Conservation (phyloP, 2,113 vertebrate species). For the Macrotis lagotis region DNA sequence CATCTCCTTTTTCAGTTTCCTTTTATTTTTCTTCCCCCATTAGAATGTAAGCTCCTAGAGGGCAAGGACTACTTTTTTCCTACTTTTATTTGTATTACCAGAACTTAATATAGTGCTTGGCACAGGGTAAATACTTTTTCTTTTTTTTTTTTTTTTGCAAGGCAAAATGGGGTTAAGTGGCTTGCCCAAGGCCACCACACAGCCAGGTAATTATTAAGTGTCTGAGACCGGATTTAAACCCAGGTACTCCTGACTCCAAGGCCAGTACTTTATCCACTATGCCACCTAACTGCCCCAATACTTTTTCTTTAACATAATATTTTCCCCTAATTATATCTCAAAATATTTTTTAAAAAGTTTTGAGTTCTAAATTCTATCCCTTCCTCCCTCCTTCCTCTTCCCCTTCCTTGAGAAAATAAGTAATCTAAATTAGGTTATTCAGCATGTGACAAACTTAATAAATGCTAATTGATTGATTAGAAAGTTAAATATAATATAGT, state of each 20-base stretch:
- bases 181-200: no score
- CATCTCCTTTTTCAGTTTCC: not conserved
- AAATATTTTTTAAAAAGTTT: not conserved
- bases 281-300: no score
- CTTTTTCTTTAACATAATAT: not conserved
- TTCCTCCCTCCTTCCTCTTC: not conserved
- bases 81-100: not conserved
- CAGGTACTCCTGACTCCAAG: no score
- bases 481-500: not conserved
- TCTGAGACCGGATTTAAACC: no score
- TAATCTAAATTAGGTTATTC: not conserved
- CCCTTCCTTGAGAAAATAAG: not conserved
- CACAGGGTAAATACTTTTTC: not conserved
- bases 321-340: not conserved
- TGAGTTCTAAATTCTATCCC: not conserved
- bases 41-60: not conserved
- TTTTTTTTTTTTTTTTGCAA: no score
- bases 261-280: no score
- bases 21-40: not conserved
- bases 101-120: not conserved
- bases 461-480: not conserved
- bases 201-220: no score
- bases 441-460: not conserved
- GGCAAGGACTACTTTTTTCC: not conserved
- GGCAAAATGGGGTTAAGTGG: no score